Evolutionary conservation across 2,888 invertebrate genomes (phyloP), one percentile per base, ranked within the genome.

Genomic region (Oscheius sp.): DNA sequence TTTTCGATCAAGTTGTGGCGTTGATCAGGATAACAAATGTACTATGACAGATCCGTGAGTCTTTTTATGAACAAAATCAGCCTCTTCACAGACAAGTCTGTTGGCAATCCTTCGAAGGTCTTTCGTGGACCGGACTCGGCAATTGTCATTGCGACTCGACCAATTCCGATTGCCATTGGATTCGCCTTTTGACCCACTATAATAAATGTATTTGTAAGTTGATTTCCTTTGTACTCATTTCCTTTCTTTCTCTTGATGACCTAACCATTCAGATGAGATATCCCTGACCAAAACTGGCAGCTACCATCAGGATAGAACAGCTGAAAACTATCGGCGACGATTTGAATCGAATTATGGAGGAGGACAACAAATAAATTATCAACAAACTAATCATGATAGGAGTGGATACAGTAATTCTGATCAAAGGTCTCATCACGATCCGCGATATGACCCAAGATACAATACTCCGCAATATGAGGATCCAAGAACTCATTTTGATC

Each of bases 141-240:
- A 76, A 76, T 48, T 86, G 86, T 65, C 75, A 76, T 5, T 86
- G 86, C 66, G 65, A 64, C 15, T 69, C 76, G 27, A 75, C 75
- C 52, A 80, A 83, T 45, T 72, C 76, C 1, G 86, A 86, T 69
- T 86, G 86, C 55, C 86, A 86, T 63, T 86, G 86, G 86, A 86
- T 86, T 57, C 74, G 85, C 10, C 73, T 86, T 45, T 85, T 84
- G 57, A 86, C 86, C 45, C 86, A 81, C 67, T 85, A 84, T 72
- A 86, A 86, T 70, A 86, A 86, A 67, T 86, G 86, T 74, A 85
- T 86, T 25, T 86, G 84, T 85, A 37, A 71, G 82, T 74, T 37
- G 17, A n/a, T n/a, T n/a, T n/a, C n/a, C n/a, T n/a, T n/a, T n/a
- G n/a, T n/a, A n/a, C n/a, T n/a, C n/a, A n/a, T n/a, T 3, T n/a